phyloP scores from a whole-genome alignment of 2,113 vertebrate genomes.

The Mormyrus lacerda region DNA sequence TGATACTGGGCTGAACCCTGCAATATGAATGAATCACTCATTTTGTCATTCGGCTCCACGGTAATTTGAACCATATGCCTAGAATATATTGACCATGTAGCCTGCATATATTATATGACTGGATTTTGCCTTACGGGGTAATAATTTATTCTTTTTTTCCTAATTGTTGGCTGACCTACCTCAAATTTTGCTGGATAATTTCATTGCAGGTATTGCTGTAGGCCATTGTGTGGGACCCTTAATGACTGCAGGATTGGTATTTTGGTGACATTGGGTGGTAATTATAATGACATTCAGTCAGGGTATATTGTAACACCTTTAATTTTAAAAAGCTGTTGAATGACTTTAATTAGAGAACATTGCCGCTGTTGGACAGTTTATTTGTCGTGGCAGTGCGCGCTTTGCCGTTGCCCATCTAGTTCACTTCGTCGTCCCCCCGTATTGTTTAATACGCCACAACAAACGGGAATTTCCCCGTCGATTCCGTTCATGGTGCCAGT shows the following conservation, averaged over 20 bases:
- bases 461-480: background rate
- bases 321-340: background rate
- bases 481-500: constrained; percentile 9
- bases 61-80: constrained; percentile 4
- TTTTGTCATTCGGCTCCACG: background rate
- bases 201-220: background rate
- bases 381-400: background rate
- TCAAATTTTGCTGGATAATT: background rate
- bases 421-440: background rate
- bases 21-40: background rate
- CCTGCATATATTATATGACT: background rate
- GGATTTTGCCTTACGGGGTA: background rate
- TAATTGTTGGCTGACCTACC: background rate
- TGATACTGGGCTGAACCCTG: background rate
- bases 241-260: background rate
- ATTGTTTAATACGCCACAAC: constrained; percentile 10
- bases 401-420: background rate
- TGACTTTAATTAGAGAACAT: background rate
- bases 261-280: background rate
- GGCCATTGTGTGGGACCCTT: background rate
- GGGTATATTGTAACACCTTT: background rate
- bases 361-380: background rate
- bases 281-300: background rate
- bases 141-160: background rate
- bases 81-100: background rate